Evolutionary conservation across 2,888 invertebrate genomes (phyloP).

Genomic region (Nomada lathburiana): DNA sequence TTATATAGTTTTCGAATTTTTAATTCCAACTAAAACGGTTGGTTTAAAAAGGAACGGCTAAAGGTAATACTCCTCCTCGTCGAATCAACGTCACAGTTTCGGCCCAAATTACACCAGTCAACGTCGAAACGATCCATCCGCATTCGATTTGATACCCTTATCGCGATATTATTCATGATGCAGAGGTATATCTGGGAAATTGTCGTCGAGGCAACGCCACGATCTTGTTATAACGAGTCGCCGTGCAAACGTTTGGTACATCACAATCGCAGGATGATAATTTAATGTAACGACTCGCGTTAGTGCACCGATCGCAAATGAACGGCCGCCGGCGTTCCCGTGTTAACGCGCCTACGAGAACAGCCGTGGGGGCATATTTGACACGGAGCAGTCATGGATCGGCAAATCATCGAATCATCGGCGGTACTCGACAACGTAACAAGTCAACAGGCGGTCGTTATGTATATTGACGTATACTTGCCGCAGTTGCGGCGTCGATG

Average conservation of each 20-base stretch:
- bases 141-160: conserved; percentile 52
- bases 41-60: neutral
- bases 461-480: conserved; percentile 78
- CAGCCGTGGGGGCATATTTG: conserved; percentile 74
- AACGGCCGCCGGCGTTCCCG: conserved; percentile 67
- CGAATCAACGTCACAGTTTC: conserved; percentile 4
- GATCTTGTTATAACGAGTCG: conserved; percentile 71
- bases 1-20: too few relatives aligned
- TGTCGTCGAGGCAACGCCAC: conserved; percentile 71
- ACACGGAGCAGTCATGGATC: conserved; percentile 79
- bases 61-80: too few relatives aligned
- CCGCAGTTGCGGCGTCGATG: conserved; percentile 74
- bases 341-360: conserved; percentile 70
- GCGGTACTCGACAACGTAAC: conserved; percentile 83
- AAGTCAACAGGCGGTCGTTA: conserved; percentile 81
- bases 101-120: conserved; percentile 35
- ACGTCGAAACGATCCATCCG: conserved; percentile 46
- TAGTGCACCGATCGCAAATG: conserved; percentile 74
- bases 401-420: conserved; percentile 82
- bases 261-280: conserved; percentile 77
- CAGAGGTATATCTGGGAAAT: conserved; percentile 63
- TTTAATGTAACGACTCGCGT: conserved; percentile 78
- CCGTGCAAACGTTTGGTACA: conserved; percentile 71
- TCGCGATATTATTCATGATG: conserved; percentile 53
- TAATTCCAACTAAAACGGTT: too few relatives aligned